Percentiles rank a stretch among this genome's conserved stretches.
phyloP scores from a whole-genome alignment of 2,888 invertebrate species.

The Ormyrus nitidulus region DNA sequence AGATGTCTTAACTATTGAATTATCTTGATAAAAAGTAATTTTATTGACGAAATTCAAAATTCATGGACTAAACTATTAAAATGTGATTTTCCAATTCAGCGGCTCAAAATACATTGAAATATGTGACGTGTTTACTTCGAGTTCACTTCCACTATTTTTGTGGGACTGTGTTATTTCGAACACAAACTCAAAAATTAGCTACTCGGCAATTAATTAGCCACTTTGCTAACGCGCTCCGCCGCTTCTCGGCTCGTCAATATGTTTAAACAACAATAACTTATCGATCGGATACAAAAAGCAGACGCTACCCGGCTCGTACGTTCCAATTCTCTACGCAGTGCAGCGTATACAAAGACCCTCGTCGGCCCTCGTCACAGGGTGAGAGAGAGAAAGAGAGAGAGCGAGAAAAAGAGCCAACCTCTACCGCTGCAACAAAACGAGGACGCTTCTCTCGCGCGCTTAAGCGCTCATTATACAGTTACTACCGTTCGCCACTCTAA shows the following conservation, averaged over 20 bases:
- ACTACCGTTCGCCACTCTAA: conserved; percentile 48
- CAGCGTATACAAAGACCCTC: neutral
- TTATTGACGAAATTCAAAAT: no score
- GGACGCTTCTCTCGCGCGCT: conserved; percentile 11
- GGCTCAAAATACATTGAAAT: no score
- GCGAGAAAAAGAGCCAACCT: neutral
- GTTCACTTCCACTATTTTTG: no score
- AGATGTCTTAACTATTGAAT: no score
- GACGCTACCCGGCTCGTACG: conserved; percentile 21
- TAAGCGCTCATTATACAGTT: conserved; percentile 49
- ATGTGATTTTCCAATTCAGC: no score
- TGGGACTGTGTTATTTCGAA: no score
- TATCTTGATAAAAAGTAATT: no score
- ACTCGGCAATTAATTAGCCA: neutral
- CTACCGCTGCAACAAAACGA: conserved; percentile 17
- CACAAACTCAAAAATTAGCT: neutral
- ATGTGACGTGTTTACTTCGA: no score
- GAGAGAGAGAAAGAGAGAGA: no score
- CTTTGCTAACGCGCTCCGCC: neutral
- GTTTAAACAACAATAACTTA: conserved; percentile 27
- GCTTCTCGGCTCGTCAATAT: no score
- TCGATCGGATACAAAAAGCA: conserved; percentile 11
- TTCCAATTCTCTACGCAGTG: conserved; percentile 30
- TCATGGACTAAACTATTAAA: no score
- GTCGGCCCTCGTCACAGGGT: no score